These are phyloP conservation scores for Festucalex cinctus DNA, from an alignment of 2,113 vertebrate genomes.

Conservation along the genomic window DNA sequence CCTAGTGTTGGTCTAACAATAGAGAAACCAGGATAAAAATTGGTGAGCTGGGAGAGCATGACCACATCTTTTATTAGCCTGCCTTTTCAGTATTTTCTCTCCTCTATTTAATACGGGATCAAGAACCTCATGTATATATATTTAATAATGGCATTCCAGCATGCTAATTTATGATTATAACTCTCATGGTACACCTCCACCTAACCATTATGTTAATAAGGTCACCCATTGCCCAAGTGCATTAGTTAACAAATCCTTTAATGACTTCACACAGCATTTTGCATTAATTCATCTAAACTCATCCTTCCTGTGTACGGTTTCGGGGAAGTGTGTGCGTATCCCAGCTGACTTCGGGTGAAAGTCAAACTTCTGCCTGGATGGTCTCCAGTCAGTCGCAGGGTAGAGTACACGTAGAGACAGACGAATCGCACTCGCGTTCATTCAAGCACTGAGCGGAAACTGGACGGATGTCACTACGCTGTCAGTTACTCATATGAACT, in stretches of 20 bases:
- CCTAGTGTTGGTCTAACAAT: constrained; percentile 1
- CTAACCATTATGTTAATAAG: constrained; percentile 24
- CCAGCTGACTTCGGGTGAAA: neutral
- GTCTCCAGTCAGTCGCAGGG: neutral
- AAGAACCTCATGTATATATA: constrained; percentile 1
- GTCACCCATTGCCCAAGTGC: constrained; percentile 20
- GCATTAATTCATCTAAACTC: constrained; percentile 1
- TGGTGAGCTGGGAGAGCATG: constrained; percentile 27
- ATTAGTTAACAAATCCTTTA: constrained; percentile 37
- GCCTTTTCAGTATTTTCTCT: constrained; percentile 4
- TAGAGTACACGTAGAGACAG: neutral
- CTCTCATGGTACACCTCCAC: constrained; percentile 29
- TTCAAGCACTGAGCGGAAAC: neutral
- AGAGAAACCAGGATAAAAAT: constrained; percentile 24
- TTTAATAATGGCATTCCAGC: constrained; percentile 11
- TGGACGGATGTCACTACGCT: neutral
- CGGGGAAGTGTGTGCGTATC: neutral
- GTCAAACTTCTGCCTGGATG: neutral
- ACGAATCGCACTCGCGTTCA: neutral
- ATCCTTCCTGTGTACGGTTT: neutral
- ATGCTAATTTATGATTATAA: constrained; percentile 22
- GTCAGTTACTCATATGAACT: neutral
- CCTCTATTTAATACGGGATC: constrained; percentile 12
- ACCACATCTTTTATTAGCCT: constrained; percentile 24
- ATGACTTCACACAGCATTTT: constrained; percentile 9